phyloP scores from a whole-genome alignment of 2,888 invertebrate genomes.

The Temnothorax unifasciatus region DNA sequence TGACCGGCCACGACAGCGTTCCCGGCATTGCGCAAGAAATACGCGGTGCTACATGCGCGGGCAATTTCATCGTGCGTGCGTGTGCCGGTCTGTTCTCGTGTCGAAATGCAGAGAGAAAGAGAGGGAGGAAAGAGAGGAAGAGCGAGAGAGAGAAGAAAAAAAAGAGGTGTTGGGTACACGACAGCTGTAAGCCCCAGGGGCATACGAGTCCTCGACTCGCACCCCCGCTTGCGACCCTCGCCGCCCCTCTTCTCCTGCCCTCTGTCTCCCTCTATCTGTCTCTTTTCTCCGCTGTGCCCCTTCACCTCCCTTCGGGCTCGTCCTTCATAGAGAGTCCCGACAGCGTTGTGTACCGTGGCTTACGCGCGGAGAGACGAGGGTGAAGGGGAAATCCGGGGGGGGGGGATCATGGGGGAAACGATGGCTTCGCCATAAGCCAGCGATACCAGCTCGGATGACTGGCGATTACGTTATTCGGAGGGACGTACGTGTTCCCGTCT shows the following conservation, averaged over 20 bases:
- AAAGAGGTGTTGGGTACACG: slow-evolving; percentile 84
- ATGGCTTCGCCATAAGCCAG: slow-evolving; percentile 73
- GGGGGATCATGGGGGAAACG: slow-evolving; percentile 58
- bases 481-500: slow-evolving; percentile 63
- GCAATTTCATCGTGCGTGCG: slow-evolving; percentile 72
- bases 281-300: slow-evolving; percentile 31
- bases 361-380: slow-evolving; percentile 51
- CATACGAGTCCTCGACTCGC: slow-evolving; percentile 83
- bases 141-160: slow-evolving; percentile 39
- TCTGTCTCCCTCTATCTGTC: slow-evolving; percentile 55
- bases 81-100: slow-evolving; percentile 65
- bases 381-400: slow-evolving; percentile 48
- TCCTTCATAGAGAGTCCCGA: slow-evolving; percentile 68
- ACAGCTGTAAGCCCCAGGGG: slow-evolving; percentile 85
- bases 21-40: slow-evolving; percentile 70
- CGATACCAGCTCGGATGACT: slow-evolving; percentile 79
- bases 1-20: slow-evolving; percentile 32
- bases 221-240: slow-evolving; percentile 74
- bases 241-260: slow-evolving; percentile 61
- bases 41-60: slow-evolving; percentile 65
- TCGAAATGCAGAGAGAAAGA: slow-evolving; percentile 33
- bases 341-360: slow-evolving; percentile 72
- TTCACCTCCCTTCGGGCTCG: slow-evolving; percentile 31
- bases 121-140: slow-evolving; percentile 24
- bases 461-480: slow-evolving; percentile 79